Evolutionary conservation across 2,797 vertebrate genomes (phyloP).

Genomic region (Lacerta bilineata): DNA sequence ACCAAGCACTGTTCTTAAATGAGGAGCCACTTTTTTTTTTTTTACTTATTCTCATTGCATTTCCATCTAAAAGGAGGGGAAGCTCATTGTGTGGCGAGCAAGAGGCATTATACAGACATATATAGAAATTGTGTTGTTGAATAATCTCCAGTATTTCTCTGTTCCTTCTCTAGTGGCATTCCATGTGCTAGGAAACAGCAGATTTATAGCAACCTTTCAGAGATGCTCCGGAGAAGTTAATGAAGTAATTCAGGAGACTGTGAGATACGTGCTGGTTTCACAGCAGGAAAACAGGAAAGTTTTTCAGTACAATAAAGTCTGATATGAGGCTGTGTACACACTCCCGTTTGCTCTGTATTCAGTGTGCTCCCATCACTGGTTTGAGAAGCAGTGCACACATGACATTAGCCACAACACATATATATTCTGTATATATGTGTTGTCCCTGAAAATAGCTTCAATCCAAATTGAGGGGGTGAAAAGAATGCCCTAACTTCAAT

Average conservation of each 20-base stretch:
- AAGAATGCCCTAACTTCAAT: no score
- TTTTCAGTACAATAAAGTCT: neutral
- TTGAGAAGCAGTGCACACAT: no score
- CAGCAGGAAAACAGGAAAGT: neutral
- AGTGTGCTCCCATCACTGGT: no score
- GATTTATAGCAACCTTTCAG: neutral
- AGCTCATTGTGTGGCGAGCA: conserved; percentile 51
- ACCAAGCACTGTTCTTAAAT: neutral
- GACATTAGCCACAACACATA: no score
- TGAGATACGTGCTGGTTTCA: neutral
- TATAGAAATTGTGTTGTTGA: neutral
- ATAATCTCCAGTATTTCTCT: neutral
- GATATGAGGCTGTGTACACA: no score
- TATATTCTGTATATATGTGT: no score
- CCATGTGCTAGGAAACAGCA: neutral
- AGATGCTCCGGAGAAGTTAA: neutral
- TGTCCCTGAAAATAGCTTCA: no score
- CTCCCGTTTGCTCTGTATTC: no score
- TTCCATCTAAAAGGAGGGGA: conserved; percentile 24
- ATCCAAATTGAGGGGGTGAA: no score
- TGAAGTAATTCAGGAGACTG: conserved; percentile 6
- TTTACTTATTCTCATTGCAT: neutral
- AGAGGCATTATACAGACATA: neutral
- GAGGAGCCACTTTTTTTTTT: neutral
- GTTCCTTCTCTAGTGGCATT: neutral